A percentile compares a stretch with the other conserved stretches of the same genome.
Evolutionary conservation across 2,113 vertebrate genomes (phyloP).

Genomic region (Poecilia latipinna): DNA sequence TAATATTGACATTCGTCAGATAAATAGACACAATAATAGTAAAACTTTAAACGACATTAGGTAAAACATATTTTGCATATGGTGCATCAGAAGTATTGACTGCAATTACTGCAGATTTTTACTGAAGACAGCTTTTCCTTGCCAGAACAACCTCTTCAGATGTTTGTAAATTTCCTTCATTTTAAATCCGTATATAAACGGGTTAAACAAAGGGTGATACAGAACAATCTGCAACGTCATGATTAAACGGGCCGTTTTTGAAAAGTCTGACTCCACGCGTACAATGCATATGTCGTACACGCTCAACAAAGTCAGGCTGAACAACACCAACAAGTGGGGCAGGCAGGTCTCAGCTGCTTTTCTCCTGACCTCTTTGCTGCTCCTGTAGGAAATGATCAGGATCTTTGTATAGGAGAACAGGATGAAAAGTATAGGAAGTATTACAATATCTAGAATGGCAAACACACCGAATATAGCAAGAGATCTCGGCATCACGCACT

Average conservation of each 20-base stretch:
- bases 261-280: not conserved
- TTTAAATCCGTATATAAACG: constrained; percentile 3
- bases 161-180: constrained; percentile 11
- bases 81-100: not conserved
- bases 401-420: not conserved
- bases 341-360: constrained; percentile 17
- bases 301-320: not conserved
- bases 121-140: not conserved
- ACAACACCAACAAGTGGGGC: not conserved
- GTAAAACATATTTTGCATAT: too few relatives aligned
- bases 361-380: not conserved
- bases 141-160: not conserved
- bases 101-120: not conserved
- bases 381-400: not conserved
- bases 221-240: not conserved
- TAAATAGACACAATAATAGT: not conserved
- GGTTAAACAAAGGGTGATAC: constrained; percentile 15
- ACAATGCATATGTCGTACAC: not conserved
- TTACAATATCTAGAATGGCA: not conserved
- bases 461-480: not conserved
- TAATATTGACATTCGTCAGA: not conserved
- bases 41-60: not conserved
- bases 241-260: not conserved
- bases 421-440: not conserved
- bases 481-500: not conserved